Evolutionary conservation across 2,797 vertebrate species (phyloP), one percentile per base, ranked within the genome.

Genomic region (Octomys mimax): DNA sequence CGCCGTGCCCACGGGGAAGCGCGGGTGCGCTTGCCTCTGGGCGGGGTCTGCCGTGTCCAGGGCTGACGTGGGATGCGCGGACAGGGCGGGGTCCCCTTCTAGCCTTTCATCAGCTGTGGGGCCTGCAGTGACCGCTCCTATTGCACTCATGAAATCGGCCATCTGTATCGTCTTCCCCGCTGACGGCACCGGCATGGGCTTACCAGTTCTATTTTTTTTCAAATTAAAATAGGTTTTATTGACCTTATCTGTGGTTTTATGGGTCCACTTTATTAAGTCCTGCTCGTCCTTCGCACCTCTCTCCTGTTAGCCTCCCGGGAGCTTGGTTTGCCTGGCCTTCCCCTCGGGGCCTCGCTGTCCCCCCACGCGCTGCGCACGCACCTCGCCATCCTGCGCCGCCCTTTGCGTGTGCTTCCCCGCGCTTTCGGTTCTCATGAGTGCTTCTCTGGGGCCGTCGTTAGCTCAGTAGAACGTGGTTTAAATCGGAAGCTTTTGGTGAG

Each of bases 391-490:
- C 3, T 5, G 7, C 11, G 2, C 14, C 70, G 83, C 39, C 9
- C 28, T 54, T 73, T 68, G 49, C 22, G 26, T n/a, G 59, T 31
- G 28, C 2, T 59, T 36, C 46, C 7, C 6, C 84, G 1, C 21
- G 9, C 39, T 42, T 22, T 57, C 6, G 13, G 33, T 36, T 57
- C 66, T 14, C 4, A 0, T 31, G 28, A 26, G 24, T 33, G 4
- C 70, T 46, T 8, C 13, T 82, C 42, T 70, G 31, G 68, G 75
- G 24, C 5, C 70, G 71, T 1, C 39, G 39, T 26, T 78, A 64
- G 22, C 52, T 39, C 36, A 7, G 2, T 31, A 5, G 9, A 0
- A 0, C 13, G 0, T 39, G 39, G 39, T 39, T 39, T 39, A 39
- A 39, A 39, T 36, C 14, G 1, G 26, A 14, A 8, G 14, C 11